A percentile compares a stretch with the other conserved stretches of the same genome.
Conservation (phyloP, 2,113 vertebrate genomes). For the Numida meleagris region DNA sequence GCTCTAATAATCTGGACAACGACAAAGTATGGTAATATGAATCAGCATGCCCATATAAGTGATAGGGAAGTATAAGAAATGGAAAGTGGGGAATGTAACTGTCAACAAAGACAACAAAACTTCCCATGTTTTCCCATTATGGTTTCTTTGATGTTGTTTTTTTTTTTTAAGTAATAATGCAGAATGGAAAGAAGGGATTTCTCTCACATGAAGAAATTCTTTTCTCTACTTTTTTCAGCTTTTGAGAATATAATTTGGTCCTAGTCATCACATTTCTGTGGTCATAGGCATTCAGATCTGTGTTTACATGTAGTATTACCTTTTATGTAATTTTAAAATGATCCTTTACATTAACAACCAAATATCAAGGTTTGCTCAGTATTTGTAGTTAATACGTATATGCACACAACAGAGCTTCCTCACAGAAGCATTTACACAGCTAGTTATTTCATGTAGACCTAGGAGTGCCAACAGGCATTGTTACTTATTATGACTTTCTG, state of each 20-base stretch:
- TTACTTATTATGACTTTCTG: neutral
- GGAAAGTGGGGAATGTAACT: neutral
- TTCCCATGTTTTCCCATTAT: neutral
- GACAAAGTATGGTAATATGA: neutral
- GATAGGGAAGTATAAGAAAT: neutral
- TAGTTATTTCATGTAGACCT: neutral
- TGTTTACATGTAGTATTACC: neutral
- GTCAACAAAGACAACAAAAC: neutral
- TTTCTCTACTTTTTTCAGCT: neutral
- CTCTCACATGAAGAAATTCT: neutral
- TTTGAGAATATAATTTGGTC: neutral
- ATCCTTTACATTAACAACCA: neutral
- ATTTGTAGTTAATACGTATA: neutral
- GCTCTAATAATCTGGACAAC: neutral
- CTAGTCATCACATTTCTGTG: neutral
- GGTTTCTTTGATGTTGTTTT: neutral
- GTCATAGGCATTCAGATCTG: neutral
- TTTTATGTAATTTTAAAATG: neutral
- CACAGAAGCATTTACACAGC: neutral
- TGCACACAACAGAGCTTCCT: neutral
- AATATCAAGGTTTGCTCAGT: neutral
- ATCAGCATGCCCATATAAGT: neutral
- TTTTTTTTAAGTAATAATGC: neutral
- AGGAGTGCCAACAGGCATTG: neutral
- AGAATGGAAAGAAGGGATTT: neutral